A percentile compares a stretch with the other conserved stretches of the same genome.
phyloP scores from a whole-genome alignment of 2,113 vertebrate genomes.

The Chionis minor region DNA sequence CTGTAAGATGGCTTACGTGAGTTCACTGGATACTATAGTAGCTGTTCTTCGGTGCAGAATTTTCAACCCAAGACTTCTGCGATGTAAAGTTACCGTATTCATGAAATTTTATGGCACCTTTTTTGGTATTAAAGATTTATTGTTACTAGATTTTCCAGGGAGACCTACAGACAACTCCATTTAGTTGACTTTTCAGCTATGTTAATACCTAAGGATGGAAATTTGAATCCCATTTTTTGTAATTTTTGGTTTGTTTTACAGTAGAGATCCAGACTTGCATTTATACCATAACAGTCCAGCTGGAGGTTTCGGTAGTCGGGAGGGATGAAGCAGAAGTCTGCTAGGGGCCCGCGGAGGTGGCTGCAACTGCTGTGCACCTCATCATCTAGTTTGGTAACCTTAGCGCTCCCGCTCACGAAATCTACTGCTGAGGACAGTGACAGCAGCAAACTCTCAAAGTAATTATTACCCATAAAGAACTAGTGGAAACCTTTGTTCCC shows the following conservation, averaged over 20 bases:
- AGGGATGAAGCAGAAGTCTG: neutral
- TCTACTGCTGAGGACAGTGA: neutral
- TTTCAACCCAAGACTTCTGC: neutral
- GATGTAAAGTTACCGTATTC: neutral
- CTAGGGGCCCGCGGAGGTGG: fast-evolving
- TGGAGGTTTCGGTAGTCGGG: neutral
- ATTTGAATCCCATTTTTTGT: neutral
- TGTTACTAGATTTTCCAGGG: neutral
- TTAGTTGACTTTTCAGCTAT: neutral
- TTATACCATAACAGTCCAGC: neutral
- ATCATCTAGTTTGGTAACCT: neutral
- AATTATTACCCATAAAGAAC: neutral
- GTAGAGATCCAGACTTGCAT: neutral
- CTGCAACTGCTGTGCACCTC: neutral
- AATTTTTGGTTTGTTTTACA: neutral
- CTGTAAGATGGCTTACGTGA: neutral
- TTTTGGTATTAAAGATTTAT: neutral
- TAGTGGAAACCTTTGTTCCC: neutral
- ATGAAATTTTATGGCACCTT: neutral
- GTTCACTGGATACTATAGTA: neutral
- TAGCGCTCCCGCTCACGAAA: neutral
- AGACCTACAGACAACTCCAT: neutral
- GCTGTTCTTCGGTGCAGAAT: neutral
- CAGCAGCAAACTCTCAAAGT: neutral
- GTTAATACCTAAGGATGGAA: neutral